Evolutionary conservation across 2,797 vertebrate genomes (phyloP), one percentile per base, ranked within the genome.

Genomic region (Hyperoplus immaculatus): DNA sequence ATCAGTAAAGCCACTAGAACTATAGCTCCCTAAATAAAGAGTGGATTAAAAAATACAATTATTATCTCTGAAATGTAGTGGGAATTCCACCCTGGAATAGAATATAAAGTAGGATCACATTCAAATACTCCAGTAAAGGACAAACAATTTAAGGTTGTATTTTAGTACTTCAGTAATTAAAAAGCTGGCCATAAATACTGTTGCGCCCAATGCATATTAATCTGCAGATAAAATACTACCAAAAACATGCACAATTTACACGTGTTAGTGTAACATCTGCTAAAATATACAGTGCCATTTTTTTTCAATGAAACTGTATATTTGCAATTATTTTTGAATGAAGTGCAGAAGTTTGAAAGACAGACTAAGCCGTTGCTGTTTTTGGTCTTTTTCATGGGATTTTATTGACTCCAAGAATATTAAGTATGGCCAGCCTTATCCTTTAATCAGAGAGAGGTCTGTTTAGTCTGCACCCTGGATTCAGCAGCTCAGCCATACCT

Each of bases 371-470:
- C 29, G 0, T 53, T 78, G 64, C 54, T 59, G 57, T n/a, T 63
- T 72, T 75, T 67, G 2, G 39, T 67, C 11, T 75, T 78, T 29
- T 67, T 68, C 47, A 10, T 6, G 36, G 21, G 68, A 59, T 71
- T 29, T 75, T 75, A 36, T 21, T 46, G 43, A 41, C 41, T 67
- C 59, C 61, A 62, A 80, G 45, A 76, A 12, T 16, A 71, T 12
- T 49, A 70, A 41, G 54, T 45, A 36, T 71, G 8, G 21, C 56
- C 69, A 6, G 13, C 4, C 21, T 76, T 2, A 56, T 73, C 49
- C 49, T 77, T 70, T 58, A 79, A 69, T 69, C 60, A 74, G 53
- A 58, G n/a, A n/a, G 56, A n/a, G 42, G 47, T 57, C 68, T 62
- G 45, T 64, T 21, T 58, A 10, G n/a, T 79, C 42, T 64, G 14